Percentiles rank a stretch among this genome's conserved stretches.
These are phyloP conservation scores for Motacilla tschutschensis DNA, from an alignment of 2,113 vertebrate genomes.

Conservation along the genomic window DNA sequence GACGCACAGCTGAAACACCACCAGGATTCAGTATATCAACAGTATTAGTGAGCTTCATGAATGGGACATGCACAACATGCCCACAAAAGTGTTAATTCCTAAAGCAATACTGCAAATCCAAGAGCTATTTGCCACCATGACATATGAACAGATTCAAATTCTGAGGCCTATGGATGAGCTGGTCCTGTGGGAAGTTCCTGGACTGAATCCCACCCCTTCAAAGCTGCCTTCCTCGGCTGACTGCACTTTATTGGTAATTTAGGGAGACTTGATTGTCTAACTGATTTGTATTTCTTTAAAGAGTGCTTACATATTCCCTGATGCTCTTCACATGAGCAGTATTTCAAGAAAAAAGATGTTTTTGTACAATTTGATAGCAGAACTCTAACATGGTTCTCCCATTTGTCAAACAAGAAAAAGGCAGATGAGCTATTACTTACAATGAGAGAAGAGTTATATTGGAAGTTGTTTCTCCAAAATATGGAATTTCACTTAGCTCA, in stretches of 20 bases:
- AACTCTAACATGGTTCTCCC: background rate
- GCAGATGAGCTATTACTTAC: slow-evolving; percentile 80
- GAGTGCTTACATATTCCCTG: background rate
- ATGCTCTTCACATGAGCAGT: background rate
- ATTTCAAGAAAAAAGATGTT: background rate
- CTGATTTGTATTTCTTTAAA: slow-evolving; percentile 2
- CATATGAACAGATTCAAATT: background rate
- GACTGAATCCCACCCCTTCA: background rate
- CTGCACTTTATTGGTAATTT: background rate
- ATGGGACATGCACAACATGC: background rate
- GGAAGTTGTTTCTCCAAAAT: slow-evolving; percentile 84
- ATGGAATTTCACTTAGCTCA: slow-evolving; percentile 85
- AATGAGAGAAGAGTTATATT: slow-evolving; percentile 90
- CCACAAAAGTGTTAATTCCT: background rate
- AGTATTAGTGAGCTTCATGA: background rate
- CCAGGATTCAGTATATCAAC: background rate
- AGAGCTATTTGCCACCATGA: background rate
- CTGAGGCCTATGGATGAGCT: background rate
- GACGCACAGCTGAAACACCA: background rate
- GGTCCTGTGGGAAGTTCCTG: background rate
- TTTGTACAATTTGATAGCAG: background rate
- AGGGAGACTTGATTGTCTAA: background rate
- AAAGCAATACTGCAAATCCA: background rate
- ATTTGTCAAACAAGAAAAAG: background rate
- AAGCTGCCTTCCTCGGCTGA: background rate